phyloP scores from a whole-genome alignment of 2,113 vertebrate species.

The Eleginops maclovinus region DNA sequence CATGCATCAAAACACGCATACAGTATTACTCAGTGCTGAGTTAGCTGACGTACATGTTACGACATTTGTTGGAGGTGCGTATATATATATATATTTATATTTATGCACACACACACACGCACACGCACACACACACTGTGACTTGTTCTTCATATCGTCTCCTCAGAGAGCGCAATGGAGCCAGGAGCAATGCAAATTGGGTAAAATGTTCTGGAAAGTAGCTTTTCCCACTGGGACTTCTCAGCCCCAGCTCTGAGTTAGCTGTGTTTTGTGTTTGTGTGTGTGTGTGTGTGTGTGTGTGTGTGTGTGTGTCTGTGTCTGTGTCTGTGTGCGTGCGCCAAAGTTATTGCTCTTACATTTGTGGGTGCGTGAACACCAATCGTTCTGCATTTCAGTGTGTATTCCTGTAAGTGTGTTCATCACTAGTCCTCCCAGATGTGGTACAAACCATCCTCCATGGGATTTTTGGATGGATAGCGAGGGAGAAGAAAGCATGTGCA shows the following conservation, averaged over 20 bases:
- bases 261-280: constrained; percentile 31
- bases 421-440: constrained; percentile 5
- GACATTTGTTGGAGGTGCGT: constrained; percentile 29
- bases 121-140: constrained; percentile 2
- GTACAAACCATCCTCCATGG: constrained; percentile 20
- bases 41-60: constrained; percentile 43
- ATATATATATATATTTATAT: not conserved
- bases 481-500: not conserved
- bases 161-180: constrained; percentile 65
- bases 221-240: constrained; percentile 75
- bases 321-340: too few species aligned
- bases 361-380: constrained; percentile 31
- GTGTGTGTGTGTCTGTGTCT: not conserved
- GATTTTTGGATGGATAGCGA: not conserved
- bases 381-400: constrained; percentile 36
- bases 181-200: constrained; percentile 82
- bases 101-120: constrained; percentile 4
- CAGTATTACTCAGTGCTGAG: constrained; percentile 29
- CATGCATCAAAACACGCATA: constrained; percentile 1
- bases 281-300: not conserved
- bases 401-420: not conserved
- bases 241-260: constrained; percentile 68
- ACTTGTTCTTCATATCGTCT: constrained; percentile 61
- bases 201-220: constrained; percentile 83
- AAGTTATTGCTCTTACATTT: constrained; percentile 28